These are phyloP conservation scores for Bubalus kerabau DNA, from an alignment of 2,113 vertebrate genomes.

Conservation along the genomic window DNA sequence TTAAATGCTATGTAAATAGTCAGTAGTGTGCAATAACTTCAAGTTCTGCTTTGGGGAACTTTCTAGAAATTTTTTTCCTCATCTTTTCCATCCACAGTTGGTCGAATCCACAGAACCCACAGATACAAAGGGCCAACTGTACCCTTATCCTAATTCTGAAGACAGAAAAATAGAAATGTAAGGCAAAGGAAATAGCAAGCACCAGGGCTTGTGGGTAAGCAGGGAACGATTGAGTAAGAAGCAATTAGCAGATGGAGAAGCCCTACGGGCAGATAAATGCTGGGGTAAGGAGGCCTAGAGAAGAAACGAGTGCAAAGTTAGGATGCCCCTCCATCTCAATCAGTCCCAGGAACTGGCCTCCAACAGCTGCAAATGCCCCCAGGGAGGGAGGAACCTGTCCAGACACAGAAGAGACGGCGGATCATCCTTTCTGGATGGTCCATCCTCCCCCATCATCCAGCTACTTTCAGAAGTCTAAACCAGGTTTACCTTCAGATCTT, in stretches of 20 bases:
- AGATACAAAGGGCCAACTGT: not conserved
- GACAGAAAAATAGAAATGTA: not conserved
- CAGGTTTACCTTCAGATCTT: conserved; percentile 50
- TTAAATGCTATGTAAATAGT: not conserved
- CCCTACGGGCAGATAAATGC: rapidly evolving
- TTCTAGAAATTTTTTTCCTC: not conserved
- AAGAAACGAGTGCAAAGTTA: not conserved
- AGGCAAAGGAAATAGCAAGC: not conserved
- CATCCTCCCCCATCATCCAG: not conserved
- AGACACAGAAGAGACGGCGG: not conserved
- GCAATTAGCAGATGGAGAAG: not conserved
- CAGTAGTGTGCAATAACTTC: not conserved
- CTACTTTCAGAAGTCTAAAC: not conserved
- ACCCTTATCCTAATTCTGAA: not conserved
- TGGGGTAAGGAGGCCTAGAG: not conserved
- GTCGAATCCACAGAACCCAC: not conserved
- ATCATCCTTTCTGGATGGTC: not conserved
- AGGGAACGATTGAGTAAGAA: not conserved
- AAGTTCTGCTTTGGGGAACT: not conserved
- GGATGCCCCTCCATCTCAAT: not conserved
- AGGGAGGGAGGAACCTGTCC: not conserved
- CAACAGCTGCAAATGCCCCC: conserved; percentile 23
- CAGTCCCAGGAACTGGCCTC: not conserved
- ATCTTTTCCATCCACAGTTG: not conserved
- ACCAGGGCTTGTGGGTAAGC: not conserved